phyloP scores from a whole-genome alignment of 2,797 vertebrate species.

The Crotalus adamanteus region DNA sequence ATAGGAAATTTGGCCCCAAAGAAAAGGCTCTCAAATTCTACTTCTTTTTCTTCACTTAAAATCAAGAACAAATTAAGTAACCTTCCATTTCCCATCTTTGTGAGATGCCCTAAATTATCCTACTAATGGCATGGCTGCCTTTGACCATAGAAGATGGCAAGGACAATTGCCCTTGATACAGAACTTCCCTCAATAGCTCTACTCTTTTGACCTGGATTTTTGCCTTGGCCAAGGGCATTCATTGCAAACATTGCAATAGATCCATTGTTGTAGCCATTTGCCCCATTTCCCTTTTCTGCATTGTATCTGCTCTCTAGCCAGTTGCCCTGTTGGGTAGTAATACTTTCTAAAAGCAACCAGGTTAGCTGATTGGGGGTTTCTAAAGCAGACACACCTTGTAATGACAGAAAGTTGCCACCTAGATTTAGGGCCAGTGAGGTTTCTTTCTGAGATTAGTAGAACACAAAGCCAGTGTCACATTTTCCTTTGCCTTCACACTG shows the following conservation, averaged over 20 bases:
- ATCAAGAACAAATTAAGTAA: background rate
- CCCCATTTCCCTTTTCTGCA: background rate
- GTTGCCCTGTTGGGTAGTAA: background rate
- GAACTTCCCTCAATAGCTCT: background rate
- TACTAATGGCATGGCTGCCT: background rate
- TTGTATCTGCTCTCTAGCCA: background rate
- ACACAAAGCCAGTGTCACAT: background rate
- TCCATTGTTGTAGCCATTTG: background rate
- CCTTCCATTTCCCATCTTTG: background rate
- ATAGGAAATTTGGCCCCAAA: background rate
- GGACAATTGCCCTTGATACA: background rate
- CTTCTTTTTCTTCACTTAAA: background rate
- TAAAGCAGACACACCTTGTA: background rate
- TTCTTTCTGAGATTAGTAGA: background rate
- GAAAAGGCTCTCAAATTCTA: background rate
- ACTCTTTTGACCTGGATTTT: background rate
- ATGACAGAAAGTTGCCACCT: background rate
- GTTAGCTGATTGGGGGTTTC: background rate
- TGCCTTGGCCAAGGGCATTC: background rate
- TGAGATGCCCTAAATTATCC: background rate
- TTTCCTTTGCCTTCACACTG: slow-evolving; percentile 1
- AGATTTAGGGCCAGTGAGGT: background rate
- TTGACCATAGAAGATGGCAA: background rate
- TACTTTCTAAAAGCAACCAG: background rate
- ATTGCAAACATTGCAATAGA: background rate